These are phyloP conservation scores for Nothobranchius furzeri DNA, from an alignment of 2,113 vertebrate species.

Conservation along the genomic window DNA sequence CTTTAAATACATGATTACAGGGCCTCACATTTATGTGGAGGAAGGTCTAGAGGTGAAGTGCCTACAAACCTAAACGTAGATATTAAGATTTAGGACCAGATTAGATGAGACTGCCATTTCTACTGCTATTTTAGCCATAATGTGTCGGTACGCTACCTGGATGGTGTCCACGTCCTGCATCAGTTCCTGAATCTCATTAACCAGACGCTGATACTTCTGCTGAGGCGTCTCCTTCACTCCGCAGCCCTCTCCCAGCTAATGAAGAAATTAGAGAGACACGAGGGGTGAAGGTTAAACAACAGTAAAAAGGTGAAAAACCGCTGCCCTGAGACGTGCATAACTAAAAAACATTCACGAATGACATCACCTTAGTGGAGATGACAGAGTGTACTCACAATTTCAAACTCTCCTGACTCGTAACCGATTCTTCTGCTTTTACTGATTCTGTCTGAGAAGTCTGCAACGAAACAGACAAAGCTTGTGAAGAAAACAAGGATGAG, in stretches of 20 bases:
- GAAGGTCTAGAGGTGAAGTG: not conserved
- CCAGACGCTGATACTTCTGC: constrained; percentile 93
- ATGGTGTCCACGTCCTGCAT: constrained; percentile 89
- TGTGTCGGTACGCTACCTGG: constrained; percentile 77
- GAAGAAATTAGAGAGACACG: not conserved
- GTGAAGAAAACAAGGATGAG: too few species aligned
- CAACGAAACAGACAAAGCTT: constrained; percentile 5
- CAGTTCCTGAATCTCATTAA: constrained; percentile 94
- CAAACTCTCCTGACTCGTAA: constrained; percentile 93
- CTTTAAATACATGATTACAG: constrained; percentile 4
- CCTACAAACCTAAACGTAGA: not conserved
- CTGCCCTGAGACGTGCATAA: too few species aligned
- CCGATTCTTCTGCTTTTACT: constrained; percentile 88
- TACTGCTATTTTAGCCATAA: not conserved
- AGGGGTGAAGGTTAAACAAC: constrained; percentile 10
- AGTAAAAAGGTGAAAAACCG: not conserved
- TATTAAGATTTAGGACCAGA: not conserved
- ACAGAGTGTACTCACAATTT: constrained; percentile 84
- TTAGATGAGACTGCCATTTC: not conserved
- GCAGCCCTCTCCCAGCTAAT: constrained; percentile 88
- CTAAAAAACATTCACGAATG: too few species aligned
- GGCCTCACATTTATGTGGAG: not conserved
- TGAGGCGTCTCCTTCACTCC: constrained; percentile 92
- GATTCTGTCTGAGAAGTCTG: constrained; percentile 96
- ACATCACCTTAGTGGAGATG: not conserved